Evolutionary conservation across 2,888 invertebrate genomes (phyloP).

Genomic region (Torymus aiolomorphi): DNA sequence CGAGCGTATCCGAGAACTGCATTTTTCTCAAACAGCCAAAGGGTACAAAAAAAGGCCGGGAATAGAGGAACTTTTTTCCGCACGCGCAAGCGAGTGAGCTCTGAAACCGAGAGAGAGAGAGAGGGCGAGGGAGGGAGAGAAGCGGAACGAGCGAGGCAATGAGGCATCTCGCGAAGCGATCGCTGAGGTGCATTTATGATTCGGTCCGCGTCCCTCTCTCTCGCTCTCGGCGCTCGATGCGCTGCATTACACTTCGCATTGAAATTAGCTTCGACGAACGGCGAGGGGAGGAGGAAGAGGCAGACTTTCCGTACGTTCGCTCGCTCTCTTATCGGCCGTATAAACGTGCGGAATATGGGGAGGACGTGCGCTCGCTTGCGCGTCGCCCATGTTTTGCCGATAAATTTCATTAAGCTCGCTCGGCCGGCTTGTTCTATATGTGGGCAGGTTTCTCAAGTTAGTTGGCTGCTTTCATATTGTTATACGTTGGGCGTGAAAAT

Average conservation of each 20-base stretch:
- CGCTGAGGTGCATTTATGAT: conserved; percentile 3
- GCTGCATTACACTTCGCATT: conserved; percentile 28
- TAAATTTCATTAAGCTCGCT: conserved; percentile 17
- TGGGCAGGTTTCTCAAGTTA: too few species aligned
- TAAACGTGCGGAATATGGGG: background rate
- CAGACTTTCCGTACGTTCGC: too few species aligned
- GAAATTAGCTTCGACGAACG: conserved; percentile 41
- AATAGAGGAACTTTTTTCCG: too few species aligned
- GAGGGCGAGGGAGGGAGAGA: too few species aligned
- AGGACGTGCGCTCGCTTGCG: background rate
- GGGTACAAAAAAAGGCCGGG: background rate
- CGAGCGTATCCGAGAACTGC: background rate
- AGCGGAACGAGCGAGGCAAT: too few species aligned
- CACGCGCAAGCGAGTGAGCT: too few species aligned
- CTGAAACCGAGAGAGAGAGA: too few species aligned
- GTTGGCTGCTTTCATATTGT: too few species aligned
- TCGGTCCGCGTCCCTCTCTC: background rate
- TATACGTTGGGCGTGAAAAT: too few species aligned
- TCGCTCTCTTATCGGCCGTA: background rate
- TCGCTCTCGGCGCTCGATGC: too few species aligned
- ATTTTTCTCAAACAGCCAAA: too few species aligned
- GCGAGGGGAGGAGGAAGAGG: background rate
- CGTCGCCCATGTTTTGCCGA: background rate
- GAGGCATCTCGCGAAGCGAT: too few species aligned
- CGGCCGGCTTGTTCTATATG: background rate